Base-by-base conservation (phyloP, 2,113 vertebrate species). In the Cyanocitta stelleri region DNA sequence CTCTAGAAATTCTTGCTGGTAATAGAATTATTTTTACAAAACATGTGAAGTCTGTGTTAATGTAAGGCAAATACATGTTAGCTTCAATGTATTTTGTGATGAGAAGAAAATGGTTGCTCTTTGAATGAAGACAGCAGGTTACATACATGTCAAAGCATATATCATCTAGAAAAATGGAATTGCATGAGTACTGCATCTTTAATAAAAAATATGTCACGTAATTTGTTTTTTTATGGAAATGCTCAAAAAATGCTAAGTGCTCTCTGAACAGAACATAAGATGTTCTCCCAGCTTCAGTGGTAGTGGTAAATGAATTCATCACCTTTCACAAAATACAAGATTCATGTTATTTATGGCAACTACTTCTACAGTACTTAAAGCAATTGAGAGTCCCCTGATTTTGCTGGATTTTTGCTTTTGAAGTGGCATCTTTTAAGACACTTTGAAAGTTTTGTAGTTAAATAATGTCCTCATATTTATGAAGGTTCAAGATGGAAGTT, bases 1-100 rank as follows among this genome's bases (percentile, higher is more conserved):
- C 99, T 32, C 95, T 99, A 90, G 99, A 99, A 97, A 97, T 99
- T 71, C 98, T 99, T 67, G 98, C 99, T 95, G 99, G 99, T 99
- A 98, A 96, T 96, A 20, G 13, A 83, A 86, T 67, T 84, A 20
- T 74, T 95, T 97, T 91, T 96, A 26, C 78, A 78, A n/a, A 74
- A 58, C 0, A 0, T 54, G 2, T 82, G 51, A 88, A 83, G 43
- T 74, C 33, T 26, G 26, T 62, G 26, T 87, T 33, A 86, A 74
- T 87, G 33, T 75, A 16, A 89, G 29, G 24, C 58, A 85, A 75
- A 85, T 89, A 54, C 7, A 18, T 23, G 16, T 71, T 64, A 72
- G 12, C 41, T 66, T 71, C 66, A 37, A 5, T 39, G 33, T 49
- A 11, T 85, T 85, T 69, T 91, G 35, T 35, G 52, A 32, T 41